Evolutionary conservation across 2,888 invertebrate species (phyloP).

Genomic region (Thalpophila matura): DNA sequence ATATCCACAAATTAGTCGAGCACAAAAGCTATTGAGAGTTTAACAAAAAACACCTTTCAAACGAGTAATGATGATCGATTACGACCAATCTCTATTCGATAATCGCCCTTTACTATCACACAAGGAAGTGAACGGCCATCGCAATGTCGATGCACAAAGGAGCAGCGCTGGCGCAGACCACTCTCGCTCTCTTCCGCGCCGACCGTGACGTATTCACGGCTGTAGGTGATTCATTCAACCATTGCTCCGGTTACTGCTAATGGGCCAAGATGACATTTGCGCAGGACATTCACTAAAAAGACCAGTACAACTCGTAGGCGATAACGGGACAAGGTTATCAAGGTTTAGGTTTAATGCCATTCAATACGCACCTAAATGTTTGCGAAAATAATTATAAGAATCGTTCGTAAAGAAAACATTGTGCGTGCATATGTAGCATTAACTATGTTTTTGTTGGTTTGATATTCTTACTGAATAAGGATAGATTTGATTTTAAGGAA

Average conservation of each 20-base stretch:
- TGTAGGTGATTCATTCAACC: constrained; percentile 46
- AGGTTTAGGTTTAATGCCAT: constrained; percentile 65
- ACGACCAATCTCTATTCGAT: constrained; percentile 35
- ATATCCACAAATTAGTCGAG: constrained; percentile 3
- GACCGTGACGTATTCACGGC: constrained; percentile 12
- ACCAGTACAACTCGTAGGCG: constrained; percentile 69
- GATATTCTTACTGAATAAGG: constrained; percentile 5
- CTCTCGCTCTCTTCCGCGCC: constrained; percentile 42
- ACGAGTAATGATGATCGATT: constrained; percentile 29
- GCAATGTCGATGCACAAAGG: constrained; percentile 37
- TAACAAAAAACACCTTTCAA: constrained; percentile 34
- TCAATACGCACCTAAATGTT: constrained; percentile 16
- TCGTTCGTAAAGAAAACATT: too few species aligned
- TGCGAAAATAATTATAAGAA: constrained; percentile 11
- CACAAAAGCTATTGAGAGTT: neutral
- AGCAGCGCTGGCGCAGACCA: constrained; percentile 5
- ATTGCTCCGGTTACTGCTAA: constrained; percentile 62
- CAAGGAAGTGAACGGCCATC: constrained; percentile 56
- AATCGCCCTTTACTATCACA: constrained; percentile 45
- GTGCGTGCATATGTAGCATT: neutral
- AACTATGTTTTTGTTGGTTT: neutral
- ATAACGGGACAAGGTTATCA: constrained; percentile 76
- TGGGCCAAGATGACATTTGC: constrained; percentile 75
- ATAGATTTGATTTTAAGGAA: constrained; percentile 14
- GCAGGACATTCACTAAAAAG: constrained; percentile 73